phyloP scores from a whole-genome alignment of 2,888 invertebrate species.

The Sipunculus nudus region DNA sequence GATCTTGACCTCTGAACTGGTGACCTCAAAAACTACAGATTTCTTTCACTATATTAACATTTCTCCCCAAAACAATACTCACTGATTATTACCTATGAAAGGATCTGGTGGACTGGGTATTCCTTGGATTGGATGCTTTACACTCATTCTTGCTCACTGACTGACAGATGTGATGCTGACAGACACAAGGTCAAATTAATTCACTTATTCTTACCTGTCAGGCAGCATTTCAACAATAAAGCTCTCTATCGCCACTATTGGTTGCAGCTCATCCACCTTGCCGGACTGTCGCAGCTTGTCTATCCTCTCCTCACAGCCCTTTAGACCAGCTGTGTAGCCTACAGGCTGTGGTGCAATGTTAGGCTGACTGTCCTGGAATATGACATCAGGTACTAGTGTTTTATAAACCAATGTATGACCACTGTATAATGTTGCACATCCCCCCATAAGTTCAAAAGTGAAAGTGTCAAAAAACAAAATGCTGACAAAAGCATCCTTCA shows the following conservation, averaged over 20 bases:
- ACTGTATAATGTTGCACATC: slow-evolving; percentile 68
- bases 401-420: not conserved
- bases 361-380: slow-evolving; percentile 57
- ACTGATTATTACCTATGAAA: too few relatives aligned
- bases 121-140: too few relatives aligned
- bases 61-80: too few relatives aligned
- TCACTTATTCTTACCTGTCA: slow-evolving; percentile 67
- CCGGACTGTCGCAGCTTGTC: slow-evolving; percentile 72
- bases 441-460: slow-evolving; percentile 69
- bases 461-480: slow-evolving; percentile 17
- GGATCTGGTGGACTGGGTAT: too few relatives aligned
- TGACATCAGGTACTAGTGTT: too few relatives aligned
- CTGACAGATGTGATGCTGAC: too few relatives aligned
- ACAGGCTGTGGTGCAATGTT: slow-evolving; percentile 80
- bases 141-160: too few relatives aligned
- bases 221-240: slow-evolving; percentile 76
- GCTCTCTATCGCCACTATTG: slow-evolving; percentile 79
- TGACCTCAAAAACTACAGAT: too few relatives aligned
- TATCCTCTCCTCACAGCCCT: slow-evolving; percentile 78
- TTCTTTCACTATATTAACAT: too few relatives aligned
- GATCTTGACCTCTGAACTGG: too few relatives aligned
- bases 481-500: too few relatives aligned
- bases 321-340: slow-evolving; percentile 80
- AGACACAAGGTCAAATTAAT: too few relatives aligned
- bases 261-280: slow-evolving; percentile 73